Percentiles rank a stretch among this genome's conserved stretches.
These are phyloP conservation scores for Dromas ardeola DNA, from an alignment of 2,113 vertebrate genomes.

Conservation along the genomic window DNA sequence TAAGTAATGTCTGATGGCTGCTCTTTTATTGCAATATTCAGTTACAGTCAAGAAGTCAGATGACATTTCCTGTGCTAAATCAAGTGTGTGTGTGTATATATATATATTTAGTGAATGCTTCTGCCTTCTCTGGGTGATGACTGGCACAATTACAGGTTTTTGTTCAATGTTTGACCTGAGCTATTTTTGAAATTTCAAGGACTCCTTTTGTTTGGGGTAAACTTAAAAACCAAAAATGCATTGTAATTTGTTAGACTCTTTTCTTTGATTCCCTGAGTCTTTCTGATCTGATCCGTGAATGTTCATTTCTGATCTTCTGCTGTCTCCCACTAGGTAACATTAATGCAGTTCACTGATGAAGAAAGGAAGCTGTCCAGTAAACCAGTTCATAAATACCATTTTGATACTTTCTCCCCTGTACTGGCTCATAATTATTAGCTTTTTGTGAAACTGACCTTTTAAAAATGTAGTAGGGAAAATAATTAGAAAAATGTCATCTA, in stretches of 20 bases:
- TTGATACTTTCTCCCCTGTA: not conserved
- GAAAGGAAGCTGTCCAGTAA: not conserved
- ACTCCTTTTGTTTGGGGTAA: not conserved
- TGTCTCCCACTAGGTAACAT: not conserved
- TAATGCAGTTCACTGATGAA: not conserved
- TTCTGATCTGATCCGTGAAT: not conserved
- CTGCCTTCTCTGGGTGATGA: not conserved
- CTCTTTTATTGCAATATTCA: not conserved
- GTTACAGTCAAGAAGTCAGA: constrained; percentile 41
- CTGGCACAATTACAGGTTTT: not conserved
- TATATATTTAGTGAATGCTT: not conserved
- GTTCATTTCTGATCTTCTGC: not conserved
- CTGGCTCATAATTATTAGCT: not conserved
- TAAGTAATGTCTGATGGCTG: not conserved
- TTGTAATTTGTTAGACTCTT: not conserved
- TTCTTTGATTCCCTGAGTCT: not conserved
- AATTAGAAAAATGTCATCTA: not conserved
- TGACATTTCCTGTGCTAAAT: constrained; percentile 30
- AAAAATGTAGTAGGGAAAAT: not conserved
- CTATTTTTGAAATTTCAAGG: not conserved
- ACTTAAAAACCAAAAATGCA: not conserved
- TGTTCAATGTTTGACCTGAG: not conserved
- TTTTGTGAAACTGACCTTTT: not conserved
- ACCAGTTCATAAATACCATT: not conserved
- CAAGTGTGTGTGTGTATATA: not conserved